Percentiles rank a stretch among this genome's conserved stretches.
Evolutionary conservation across 2,113 vertebrate genomes (phyloP).

Genomic region (Odocoileus hemionus): DNA sequence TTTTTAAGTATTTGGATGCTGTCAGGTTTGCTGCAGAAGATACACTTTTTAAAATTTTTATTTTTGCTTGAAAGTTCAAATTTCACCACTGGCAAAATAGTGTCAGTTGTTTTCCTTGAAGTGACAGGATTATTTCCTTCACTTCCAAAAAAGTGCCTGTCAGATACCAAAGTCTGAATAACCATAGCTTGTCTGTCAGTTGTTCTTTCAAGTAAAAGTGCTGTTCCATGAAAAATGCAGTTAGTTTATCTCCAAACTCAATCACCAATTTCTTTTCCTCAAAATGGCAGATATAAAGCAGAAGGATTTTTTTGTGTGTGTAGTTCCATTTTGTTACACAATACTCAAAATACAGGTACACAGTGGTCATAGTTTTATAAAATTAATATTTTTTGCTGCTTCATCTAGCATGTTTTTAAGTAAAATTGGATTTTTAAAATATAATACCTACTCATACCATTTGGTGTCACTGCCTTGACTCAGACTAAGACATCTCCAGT

Average conservation of each 20-base stretch:
- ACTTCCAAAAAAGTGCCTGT: conserved; percentile 36
- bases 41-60: conserved; percentile 3
- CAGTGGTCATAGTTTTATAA: background rate
- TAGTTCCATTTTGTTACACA: background rate
- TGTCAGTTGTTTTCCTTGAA: conserved; percentile 25
- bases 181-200: conserved; percentile 13
- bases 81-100: conserved; percentile 32
- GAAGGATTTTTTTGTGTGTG: background rate
- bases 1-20: background rate
- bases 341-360: background rate
- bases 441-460: background rate
- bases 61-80: conserved; percentile 30
- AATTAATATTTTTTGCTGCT: background rate
- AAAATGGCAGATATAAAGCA: background rate
- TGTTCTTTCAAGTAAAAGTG: conserved; percentile 47
- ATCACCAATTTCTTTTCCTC: background rate
- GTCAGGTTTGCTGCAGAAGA: background rate
- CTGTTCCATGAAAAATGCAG: background rate
- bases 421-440: background rate
- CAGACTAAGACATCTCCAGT: background rate
- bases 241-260: background rate
- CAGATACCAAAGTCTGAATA: conserved; percentile 15
- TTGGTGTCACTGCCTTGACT: background rate
- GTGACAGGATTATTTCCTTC: conserved; percentile 1
- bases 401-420: background rate